Evolutionary conservation across 2,888 invertebrate species (phyloP).

Genomic region (Tetheella fluctuosa): DNA sequence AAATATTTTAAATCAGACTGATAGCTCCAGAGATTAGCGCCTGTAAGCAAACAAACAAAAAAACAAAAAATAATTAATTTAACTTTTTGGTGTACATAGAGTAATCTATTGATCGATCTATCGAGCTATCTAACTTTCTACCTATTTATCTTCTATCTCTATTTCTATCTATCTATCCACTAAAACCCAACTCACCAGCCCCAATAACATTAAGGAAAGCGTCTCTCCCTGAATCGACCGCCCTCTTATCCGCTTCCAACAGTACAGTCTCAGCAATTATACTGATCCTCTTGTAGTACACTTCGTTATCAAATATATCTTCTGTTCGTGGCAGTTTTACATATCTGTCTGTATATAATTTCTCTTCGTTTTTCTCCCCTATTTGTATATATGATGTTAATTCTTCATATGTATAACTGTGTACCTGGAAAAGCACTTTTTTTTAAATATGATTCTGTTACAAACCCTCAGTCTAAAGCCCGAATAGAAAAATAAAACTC

Average conservation of each 20-base stretch:
- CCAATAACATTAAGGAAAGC: slow-evolving; percentile 88
- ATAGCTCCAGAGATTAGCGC: too few relatives aligned
- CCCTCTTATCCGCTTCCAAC: slow-evolving; percentile 85
- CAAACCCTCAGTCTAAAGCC: too few relatives aligned
- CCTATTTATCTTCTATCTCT: too few relatives aligned
- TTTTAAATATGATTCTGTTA: too few relatives aligned
- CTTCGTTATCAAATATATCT: slow-evolving; percentile 66
- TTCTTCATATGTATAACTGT: slow-evolving; percentile 66
- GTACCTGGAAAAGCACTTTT: slow-evolving; percentile 45
- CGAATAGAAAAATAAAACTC: too few relatives aligned
- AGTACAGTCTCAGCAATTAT: slow-evolving; percentile 85
- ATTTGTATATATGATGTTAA: slow-evolving; percentile 57
- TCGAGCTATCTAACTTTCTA: too few relatives aligned
- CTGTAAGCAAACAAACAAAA: too few relatives aligned
- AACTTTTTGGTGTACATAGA: too few relatives aligned
- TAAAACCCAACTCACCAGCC: slow-evolving; percentile 77
- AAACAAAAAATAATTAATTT: too few relatives aligned
- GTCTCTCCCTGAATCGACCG: slow-evolving; percentile 68
- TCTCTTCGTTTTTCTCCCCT: slow-evolving; percentile 48
- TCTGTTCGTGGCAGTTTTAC: slow-evolving; percentile 41
- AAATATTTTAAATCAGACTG: too few relatives aligned
- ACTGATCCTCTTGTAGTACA: slow-evolving; percentile 79
- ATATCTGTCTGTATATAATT: slow-evolving; percentile 60
- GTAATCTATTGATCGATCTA: too few relatives aligned
- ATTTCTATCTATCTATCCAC: too few relatives aligned